Evolutionary conservation across 1,140 invertebrate genomes (phyloP), one percentile per base, ranked within the genome.

Genomic region (Sipha flava): DNA sequence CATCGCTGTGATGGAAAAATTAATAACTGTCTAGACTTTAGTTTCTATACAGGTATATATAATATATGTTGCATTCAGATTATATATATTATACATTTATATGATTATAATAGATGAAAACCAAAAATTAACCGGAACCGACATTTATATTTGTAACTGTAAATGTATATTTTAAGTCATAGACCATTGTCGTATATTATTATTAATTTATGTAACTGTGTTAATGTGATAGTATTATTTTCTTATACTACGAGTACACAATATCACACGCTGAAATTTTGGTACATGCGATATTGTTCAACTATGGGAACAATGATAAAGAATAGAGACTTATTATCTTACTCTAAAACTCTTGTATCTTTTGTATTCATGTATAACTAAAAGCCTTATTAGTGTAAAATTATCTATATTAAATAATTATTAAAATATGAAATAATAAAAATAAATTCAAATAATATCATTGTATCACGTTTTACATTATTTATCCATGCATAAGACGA

Each of bases 271-370:
- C 37, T 66, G 37, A 43, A 23, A 23, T 66, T 66, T 66, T 43
- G 34, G 21, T 43, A 37, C 21, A 23, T 66, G 40, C 23, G 66
- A 70, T 70, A 70, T 47, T 70, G 66, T 45, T 70, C 66, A 70
- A 70, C 66, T 70, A 43, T 70, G 66, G 66, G 66, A 70, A 70
- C 66, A 70, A 70, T 47, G 66, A 70, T 70, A 70, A 70, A 70
- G 12, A 70, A 70, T 70, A 70, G 66, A 70, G 66, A 70, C 66
- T 70, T 47, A 70, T 47, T 47, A 70, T 47, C 43, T 70, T 70
- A 70, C 40, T 47, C 66, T 70, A 21, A 18, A 68, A 47, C 43
- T 43, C 66, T 47, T 47, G 40, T 70, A 70, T 70, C 66, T 70
- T 70, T 70, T 70, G 40, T 70, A 70, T 70, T 70, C 21, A 47